phyloP scores from a whole-genome alignment of 1,140 invertebrate genomes.

The Saccostrea glomerata region DNA sequence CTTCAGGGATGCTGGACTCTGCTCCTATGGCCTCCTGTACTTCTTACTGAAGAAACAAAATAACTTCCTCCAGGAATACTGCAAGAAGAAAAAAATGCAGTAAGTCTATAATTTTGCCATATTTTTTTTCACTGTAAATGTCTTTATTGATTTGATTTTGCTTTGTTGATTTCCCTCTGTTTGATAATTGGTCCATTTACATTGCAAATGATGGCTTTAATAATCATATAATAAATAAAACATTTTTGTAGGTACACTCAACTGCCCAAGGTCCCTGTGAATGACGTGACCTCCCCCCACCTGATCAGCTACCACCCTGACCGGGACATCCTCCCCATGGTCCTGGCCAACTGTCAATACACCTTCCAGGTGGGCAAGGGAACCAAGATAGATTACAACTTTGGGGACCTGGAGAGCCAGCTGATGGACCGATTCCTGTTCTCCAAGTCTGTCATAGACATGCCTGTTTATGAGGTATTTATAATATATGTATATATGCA shows the following conservation, averaged over 20 bases:
- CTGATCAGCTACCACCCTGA: constrained; percentile 69
- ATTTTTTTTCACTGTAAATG: too few relatives aligned
- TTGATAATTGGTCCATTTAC: too few relatives aligned
- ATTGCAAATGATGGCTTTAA: too few relatives aligned
- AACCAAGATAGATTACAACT: constrained; percentile 66
- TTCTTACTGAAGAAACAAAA: constrained; percentile 69
- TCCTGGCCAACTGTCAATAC: constrained; percentile 70
- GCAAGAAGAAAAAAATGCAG: constrained; percentile 44
- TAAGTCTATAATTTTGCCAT: not conserved
- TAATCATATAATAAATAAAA: too few relatives aligned
- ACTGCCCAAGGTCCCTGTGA: constrained; percentile 56
- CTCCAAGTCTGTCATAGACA: constrained; percentile 56
- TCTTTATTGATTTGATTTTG: too few relatives aligned
- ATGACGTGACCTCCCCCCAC: constrained; percentile 58
- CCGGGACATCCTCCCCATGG: constrained; percentile 67
- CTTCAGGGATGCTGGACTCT: constrained; percentile 63
- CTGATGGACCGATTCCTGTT: constrained; percentile 63
- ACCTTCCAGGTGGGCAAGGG: constrained; percentile 65
- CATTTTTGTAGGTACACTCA: not conserved
- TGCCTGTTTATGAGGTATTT: constrained; percentile 8
- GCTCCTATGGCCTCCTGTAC: constrained; percentile 65
- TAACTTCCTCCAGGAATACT: constrained; percentile 66
- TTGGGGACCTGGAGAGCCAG: constrained; percentile 61
- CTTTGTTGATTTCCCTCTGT: too few relatives aligned
- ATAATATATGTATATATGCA: too few relatives aligned